phyloP scores from a whole-genome alignment of 2,888 invertebrate species.

The Megamerina dolium region DNA sequence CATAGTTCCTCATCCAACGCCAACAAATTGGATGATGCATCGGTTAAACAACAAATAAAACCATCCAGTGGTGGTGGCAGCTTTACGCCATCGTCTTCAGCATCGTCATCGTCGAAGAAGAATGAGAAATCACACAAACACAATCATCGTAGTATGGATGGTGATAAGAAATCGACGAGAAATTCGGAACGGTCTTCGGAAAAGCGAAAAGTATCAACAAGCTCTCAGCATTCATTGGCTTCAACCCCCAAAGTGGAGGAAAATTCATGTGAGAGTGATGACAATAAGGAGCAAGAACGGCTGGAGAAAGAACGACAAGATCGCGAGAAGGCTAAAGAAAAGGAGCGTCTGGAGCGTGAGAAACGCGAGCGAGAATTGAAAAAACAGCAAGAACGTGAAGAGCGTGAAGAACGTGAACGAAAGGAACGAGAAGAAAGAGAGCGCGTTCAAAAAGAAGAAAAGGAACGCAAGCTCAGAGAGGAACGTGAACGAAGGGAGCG shows the following conservation, averaged over 20 bases:
- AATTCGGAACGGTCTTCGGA: conserved; percentile 23
- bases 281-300: conserved; percentile 19
- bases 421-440: conserved; percentile 33
- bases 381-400: conserved; percentile 31
- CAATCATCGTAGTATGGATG: conserved; percentile 39
- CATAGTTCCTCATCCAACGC: conserved; percentile 32
- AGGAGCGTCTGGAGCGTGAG: conserved; percentile 22
- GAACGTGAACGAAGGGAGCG: conserved; percentile 26
- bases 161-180: conserved; percentile 35
- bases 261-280: conserved; percentile 33
- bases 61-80: too few species aligned
- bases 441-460: conserved; percentile 24
- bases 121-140: conserved; percentile 41
- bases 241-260: conserved; percentile 29
- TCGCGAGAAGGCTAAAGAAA: conserved; percentile 23
- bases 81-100: conserved; percentile 9
- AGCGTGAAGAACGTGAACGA: conserved; percentile 43
- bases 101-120: conserved; percentile 23
- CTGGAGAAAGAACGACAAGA: conserved; percentile 13
- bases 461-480: conserved; percentile 29
- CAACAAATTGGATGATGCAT: conserved; percentile 13
- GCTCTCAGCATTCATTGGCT: conserved; percentile 28
- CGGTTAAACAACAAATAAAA: too few species aligned
- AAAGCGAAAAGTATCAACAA: conserved; percentile 34
- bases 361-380: conserved; percentile 22